A percentile compares a stretch with the other conserved stretches of the same genome.
Evolutionary conservation across 30 jellyfish, hydroid and myxozoan genomes (phyloP).

Genomic region (Aurelia aurita): DNA sequence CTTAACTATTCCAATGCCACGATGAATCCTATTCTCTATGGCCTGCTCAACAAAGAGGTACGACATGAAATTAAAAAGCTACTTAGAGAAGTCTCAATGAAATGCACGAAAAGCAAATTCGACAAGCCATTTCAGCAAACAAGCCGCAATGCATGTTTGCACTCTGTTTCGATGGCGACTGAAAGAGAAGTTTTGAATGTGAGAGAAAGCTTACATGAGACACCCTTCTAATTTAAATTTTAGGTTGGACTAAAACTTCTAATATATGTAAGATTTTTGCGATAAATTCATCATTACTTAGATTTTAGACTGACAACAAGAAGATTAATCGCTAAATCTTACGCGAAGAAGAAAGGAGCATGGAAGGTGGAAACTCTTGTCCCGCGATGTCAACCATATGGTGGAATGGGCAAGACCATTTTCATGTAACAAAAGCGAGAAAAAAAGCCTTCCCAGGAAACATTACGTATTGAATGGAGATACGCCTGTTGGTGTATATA

Average conservation of each 20-base stretch:
- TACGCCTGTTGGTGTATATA: too few species aligned
- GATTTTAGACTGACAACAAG: too few species aligned
- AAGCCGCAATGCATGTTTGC: slow-evolving; percentile 40
- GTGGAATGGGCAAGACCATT: too few species aligned
- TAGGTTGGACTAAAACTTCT: neutral
- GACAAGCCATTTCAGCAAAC: slow-evolving; percentile 52
- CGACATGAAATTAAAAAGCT: slow-evolving; percentile 63
- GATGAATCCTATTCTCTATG: slow-evolving; percentile 88
- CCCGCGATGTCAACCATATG: too few species aligned
- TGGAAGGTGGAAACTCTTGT: too few species aligned
- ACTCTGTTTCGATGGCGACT: slow-evolving; percentile 21
- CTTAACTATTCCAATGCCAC: slow-evolving; percentile 79
- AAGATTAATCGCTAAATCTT: too few species aligned
- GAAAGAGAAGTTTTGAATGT: slow-evolving; percentile 41
- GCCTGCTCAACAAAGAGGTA: slow-evolving; percentile 77
- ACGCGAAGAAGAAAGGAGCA: too few species aligned
- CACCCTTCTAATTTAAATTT: neutral
- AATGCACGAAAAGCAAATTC: slow-evolving; percentile 44
- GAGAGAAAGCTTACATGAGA: slow-evolving; percentile 16
- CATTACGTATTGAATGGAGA: too few species aligned
- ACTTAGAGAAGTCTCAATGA: slow-evolving; percentile 30
- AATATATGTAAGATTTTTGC: too few species aligned
- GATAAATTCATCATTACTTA: too few species aligned
- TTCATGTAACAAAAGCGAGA: too few species aligned
- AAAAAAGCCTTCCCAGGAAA: too few species aligned